Base-by-base conservation (phyloP, 1,140 invertebrate species). In the Rhynchophorus ferrugineus region DNA sequence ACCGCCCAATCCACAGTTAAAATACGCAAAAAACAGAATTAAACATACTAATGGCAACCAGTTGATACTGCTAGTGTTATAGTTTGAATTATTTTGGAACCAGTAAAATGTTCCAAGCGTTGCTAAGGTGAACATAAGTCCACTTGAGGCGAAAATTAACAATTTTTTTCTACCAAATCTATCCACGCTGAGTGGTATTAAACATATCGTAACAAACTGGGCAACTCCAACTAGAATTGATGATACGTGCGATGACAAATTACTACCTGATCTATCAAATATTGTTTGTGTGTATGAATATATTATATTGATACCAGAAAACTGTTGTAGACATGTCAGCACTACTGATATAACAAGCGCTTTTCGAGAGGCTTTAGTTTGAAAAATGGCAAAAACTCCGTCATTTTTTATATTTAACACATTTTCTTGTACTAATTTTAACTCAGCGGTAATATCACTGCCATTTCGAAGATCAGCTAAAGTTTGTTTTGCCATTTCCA, bases 181-280 rank as follows among this genome's bases (percentile, higher is more conserved):
- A 62, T 90, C 88, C 17, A 85, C 84, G 9, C 89, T 71, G 1
- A 84, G 49, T 0, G 83, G 81, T 0, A 84, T 83, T 0, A 84
- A 65, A 2, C 68, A 70, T 0, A 83, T 82, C 0, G 85, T 80
- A 0, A 77, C 33, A 1, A 89, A 68, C 69, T 81, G 78, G 0
- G 89, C 81, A n/a, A 73, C 61, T 11, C 85, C 89, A 49, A 92
- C 76, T 24, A 91, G 80, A 46, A 91, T 89, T 2, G 88, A 80
- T 0, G 79, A 78, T 11, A 81, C 62, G 2, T 73, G 69, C 0
- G 79, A 66, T 17, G 78, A 66, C 0, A 88, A 49, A 0, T 59
- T 17, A 1, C 75, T 78, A 0, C 79, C 77, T 5, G 84, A 76
- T 3, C 73, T 72, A 1, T 69, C 58, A 60, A 86, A 90, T 61